Conservation (phyloP, 1,140 invertebrate species). For the Melitaea cinxia region DNA sequence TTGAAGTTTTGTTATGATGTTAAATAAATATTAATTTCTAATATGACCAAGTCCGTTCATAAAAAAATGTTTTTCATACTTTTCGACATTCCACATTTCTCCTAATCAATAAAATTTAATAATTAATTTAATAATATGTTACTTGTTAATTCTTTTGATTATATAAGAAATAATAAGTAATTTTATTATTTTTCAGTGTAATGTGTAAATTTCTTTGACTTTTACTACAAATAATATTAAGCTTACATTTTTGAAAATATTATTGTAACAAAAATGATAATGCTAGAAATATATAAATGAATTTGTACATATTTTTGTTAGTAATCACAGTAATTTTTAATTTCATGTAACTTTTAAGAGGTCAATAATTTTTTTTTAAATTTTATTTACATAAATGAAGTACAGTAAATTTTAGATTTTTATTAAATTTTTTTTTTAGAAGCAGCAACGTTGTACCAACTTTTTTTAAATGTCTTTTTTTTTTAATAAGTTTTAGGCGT, state of each 20-base stretch:
- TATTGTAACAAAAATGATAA: conserved; percentile 4
- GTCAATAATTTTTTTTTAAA: neutral
- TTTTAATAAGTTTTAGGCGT: conserved; percentile 4
- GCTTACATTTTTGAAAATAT: conserved; percentile 5
- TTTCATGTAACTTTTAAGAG: neutral
- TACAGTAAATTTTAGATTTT: neutral
- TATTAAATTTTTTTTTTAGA: neutral
- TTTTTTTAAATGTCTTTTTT: conserved; percentile 18
- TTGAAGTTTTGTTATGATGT: too few species aligned
- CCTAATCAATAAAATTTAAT: too few species aligned
- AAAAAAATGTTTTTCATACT: neutral
- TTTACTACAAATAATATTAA: neutral
- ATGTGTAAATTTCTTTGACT: neutral
- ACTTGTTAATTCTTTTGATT: conserved; percentile 30
- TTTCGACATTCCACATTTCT: conserved; percentile 6
- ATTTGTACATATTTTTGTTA: neutral
- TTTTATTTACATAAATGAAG: neutral
- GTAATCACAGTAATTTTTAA: neutral
- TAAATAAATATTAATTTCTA: neutral
- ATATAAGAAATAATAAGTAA: conserved; percentile 37
- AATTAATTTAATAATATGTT: conserved; percentile 1
- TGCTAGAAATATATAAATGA: neutral
- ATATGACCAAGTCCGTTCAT: neutral
- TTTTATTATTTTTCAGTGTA: conserved; percentile 3
- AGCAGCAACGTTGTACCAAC: neutral